phyloP scores from a whole-genome alignment of 2,797 vertebrate genomes.

The Sciurus carolinensis region DNA sequence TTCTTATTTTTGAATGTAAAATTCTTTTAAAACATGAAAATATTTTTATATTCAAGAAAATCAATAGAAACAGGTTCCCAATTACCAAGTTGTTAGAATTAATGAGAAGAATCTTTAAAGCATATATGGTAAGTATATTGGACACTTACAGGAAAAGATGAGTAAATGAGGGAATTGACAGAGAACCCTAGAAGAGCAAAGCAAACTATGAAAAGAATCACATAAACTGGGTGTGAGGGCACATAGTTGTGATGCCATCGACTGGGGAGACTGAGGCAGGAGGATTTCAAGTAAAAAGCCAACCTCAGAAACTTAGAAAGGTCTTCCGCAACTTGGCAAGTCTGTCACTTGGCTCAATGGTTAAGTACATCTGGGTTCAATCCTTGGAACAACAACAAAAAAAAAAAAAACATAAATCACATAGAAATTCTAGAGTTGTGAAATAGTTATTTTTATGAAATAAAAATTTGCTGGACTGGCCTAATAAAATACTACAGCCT shows the following conservation, averaged over 20 bases:
- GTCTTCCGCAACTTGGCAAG: no score
- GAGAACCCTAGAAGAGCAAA: not conserved
- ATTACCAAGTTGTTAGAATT: not conserved
- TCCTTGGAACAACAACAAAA: no score
- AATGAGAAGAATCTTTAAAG: not conserved
- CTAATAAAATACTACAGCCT: not conserved
- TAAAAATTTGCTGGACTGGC: not conserved
- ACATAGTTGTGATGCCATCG: no score
- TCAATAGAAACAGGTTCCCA: not conserved
- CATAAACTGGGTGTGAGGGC: not conserved
- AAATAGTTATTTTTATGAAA: conserved; percentile 16
- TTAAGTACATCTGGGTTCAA: no score
- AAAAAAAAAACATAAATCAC: no score
- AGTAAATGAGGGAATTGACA: not conserved
- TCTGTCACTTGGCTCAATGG: no score
- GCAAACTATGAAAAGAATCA: not conserved
- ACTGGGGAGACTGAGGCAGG: no score
- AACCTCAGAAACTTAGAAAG: no score
- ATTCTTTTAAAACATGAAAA: not conserved
- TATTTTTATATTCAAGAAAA: not conserved
- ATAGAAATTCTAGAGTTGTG: not conserved
- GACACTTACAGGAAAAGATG: not conserved
- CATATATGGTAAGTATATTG: not conserved
- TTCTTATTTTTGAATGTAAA: not conserved
- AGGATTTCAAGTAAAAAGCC: no score